Percentiles rank a stretch among this genome's conserved stretches.
phyloP scores from a whole-genome alignment of 2,888 invertebrate species.

The Megaustenia siamemsis region DNA sequence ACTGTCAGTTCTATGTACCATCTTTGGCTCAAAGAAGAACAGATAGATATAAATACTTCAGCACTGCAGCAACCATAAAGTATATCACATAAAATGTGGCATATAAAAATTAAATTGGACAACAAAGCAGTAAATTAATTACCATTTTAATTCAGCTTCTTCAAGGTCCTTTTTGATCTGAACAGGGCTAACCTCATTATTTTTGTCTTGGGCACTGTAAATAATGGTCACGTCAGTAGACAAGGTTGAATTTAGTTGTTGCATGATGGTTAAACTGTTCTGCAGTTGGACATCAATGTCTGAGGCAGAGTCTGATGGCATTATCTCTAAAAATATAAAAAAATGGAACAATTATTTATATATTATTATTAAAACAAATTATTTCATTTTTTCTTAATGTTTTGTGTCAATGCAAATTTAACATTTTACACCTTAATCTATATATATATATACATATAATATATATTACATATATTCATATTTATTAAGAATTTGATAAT shows the following conservation, averaged over 20 bases:
- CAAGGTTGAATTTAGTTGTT: constrained; percentile 67
- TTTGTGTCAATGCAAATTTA: too few species aligned
- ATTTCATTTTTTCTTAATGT: too few species aligned
- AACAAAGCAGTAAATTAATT: background rate
- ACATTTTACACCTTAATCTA: too few species aligned
- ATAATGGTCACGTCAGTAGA: constrained; percentile 68
- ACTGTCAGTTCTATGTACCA: too few species aligned
- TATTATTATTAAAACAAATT: too few species aligned
- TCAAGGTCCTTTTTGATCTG: constrained; percentile 70
- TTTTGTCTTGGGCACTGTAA: constrained; percentile 67
- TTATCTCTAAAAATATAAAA: constrained; percentile 66
- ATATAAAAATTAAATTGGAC: background rate
- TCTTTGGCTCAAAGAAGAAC: too few species aligned
- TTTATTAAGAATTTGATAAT: too few species aligned
- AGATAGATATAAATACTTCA: too few species aligned
- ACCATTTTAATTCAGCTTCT: constrained; percentile 68
- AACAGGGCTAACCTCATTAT: constrained; percentile 65
- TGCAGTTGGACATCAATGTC: constrained; percentile 78
- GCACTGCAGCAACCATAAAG: too few species aligned
- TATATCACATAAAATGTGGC: too few species aligned
- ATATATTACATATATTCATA: too few species aligned
- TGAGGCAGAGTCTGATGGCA: constrained; percentile 73
- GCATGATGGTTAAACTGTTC: constrained; percentile 70
- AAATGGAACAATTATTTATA: background rate
- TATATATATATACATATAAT: too few species aligned